phyloP scores from a whole-genome alignment of 2,113 vertebrate genomes.

The Noturus placidus region DNA sequence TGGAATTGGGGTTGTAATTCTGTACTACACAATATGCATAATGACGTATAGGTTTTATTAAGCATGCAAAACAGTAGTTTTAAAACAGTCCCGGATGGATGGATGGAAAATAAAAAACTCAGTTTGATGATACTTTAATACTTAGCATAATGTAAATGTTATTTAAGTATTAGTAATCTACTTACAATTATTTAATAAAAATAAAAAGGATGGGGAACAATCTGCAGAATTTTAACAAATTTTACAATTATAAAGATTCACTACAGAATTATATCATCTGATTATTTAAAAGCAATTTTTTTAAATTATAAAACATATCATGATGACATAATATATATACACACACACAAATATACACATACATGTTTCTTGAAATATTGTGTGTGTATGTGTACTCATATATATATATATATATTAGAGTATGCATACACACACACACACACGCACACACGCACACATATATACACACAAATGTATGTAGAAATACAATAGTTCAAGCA shows the following conservation, averaged over 20 bases:
- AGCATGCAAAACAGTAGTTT: not conserved
- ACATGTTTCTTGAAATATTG: no score
- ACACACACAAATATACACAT: no score
- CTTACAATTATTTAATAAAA: not conserved
- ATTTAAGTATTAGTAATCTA: not conserved
- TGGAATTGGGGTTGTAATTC: not conserved
- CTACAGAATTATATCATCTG: not conserved
- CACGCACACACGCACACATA: no score
- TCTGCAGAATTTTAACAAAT: not conserved
- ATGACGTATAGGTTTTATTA: not conserved
- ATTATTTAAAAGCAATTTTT: not conserved
- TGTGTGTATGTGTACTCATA: no score
- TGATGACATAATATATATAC: not conserved
- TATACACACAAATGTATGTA: no score
- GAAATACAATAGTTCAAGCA: no score
- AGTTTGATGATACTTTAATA: not conserved
- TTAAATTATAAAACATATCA: not conserved
- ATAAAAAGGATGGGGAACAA: not conserved
- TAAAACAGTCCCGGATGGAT: no score
- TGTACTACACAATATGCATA: not conserved
- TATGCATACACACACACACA: no score
- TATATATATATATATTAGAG: no score
- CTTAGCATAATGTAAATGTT: not conserved
- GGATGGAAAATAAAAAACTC: no score
- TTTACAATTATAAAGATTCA: not conserved